Conservation (phyloP, 2,113 vertebrate genomes). For the Epinephelus moara region DNA sequence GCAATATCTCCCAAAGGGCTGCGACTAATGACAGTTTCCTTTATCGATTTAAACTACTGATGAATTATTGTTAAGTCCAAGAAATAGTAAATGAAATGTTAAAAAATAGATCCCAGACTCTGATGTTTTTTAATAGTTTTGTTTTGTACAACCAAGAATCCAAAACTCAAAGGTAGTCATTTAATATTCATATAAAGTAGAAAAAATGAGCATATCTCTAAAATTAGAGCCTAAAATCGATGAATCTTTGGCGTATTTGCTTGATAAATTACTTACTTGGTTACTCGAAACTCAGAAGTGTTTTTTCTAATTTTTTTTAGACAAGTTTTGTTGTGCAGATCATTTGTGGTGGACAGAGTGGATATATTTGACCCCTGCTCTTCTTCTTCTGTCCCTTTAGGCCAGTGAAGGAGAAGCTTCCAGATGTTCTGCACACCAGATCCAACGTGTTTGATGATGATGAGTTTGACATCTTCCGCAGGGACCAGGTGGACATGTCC, state of each 20-base stretch:
- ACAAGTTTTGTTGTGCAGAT: no score
- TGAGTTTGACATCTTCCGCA: conserved; percentile 95
- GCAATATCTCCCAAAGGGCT: neutral
- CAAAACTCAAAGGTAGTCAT: neutral
- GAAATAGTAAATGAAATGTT: neutral
- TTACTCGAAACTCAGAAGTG: no score
- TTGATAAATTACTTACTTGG: no score
- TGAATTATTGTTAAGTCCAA: neutral
- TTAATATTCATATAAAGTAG: no score
- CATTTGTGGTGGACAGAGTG: neutral
- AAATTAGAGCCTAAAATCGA: no score
- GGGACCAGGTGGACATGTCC: conserved; percentile 92
- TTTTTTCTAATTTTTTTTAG: no score
- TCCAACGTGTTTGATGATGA: conserved; percentile 93
- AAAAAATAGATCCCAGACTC: no score
- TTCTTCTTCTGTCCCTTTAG: conserved; percentile 61
- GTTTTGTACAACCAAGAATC: neutral
- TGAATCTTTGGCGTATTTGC: no score
- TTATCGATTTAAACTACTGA: neutral
- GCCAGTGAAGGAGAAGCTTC: conserved; percentile 84
- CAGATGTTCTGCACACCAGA: conserved; percentile 84
- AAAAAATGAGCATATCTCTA: no score
- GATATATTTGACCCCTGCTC: neutral
- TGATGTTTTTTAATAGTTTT: no score
- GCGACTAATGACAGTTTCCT: neutral